Percentiles rank a stretch among this genome's conserved stretches.
phyloP scores from a whole-genome alignment of 2,888 invertebrate genomes.

The Scaptomyza reducta region DNA sequence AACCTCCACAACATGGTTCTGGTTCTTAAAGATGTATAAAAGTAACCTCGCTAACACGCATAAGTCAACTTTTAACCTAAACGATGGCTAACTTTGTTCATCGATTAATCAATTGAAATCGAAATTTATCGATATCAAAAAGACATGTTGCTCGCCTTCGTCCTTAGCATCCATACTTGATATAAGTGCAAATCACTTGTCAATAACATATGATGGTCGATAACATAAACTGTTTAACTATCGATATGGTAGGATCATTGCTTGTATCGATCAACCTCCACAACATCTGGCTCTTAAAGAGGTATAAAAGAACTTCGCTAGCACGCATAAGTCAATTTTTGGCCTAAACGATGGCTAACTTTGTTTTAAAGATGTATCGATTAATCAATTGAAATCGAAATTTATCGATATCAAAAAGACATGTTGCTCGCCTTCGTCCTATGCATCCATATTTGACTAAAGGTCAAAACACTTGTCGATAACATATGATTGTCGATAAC shows the following conservation, averaged over 20 bases:
- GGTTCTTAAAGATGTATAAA: no score
- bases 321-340: background rate
- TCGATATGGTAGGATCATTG: no score
- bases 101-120: no score
- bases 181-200: no score
- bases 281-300: background rate
- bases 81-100: background rate
- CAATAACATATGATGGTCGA: no score
- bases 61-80: background rate
- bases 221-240: no score
- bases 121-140: background rate
- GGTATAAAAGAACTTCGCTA: background rate
- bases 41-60: background rate
- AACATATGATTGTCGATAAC: no score
- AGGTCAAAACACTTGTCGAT: no score
- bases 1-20: no score
- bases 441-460: background rate
- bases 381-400: background rate
- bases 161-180: no score
- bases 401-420: background rate
- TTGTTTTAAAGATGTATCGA: background rate
- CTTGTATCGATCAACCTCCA: background rate
- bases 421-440: background rate
- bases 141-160: no score
- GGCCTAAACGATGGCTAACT: background rate